phyloP scores from a whole-genome alignment of 1,140 invertebrate genomes.

The Tenebrio molitor region DNA sequence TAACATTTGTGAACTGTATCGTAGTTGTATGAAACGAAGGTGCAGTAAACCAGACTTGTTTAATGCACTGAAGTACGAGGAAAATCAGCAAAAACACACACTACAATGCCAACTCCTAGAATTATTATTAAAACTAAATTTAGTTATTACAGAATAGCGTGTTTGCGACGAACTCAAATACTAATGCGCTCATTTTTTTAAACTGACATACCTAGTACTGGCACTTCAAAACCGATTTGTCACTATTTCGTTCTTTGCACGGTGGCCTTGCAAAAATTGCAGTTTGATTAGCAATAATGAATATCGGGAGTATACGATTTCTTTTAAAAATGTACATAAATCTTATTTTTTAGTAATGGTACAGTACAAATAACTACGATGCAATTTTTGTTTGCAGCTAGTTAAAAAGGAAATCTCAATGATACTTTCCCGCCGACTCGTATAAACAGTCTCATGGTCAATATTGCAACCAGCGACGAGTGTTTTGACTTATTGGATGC shows the following conservation, averaged over 20 bases:
- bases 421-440: slow-evolving; percentile 40
- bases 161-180: neutral
- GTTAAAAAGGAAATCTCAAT: slow-evolving; percentile 46
- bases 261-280: too few relatives aligned
- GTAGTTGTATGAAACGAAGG: too few relatives aligned
- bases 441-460: slow-evolving; percentile 48
- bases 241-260: neutral
- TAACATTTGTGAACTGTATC: too few relatives aligned
- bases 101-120: neutral
- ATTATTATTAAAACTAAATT: slow-evolving; percentile 25
- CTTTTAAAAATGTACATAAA: neutral
- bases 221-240: slow-evolving; percentile 12
- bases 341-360: neutral
- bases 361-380: neutral
- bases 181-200: slow-evolving; percentile 12
- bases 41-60: too few relatives aligned
- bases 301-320: too few relatives aligned
- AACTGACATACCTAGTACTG: slow-evolving; percentile 11
- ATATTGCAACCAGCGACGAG: slow-evolving; percentile 38
- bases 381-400: slow-evolving; percentile 35
- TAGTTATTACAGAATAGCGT: slow-evolving; percentile 14
- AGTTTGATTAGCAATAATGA: too few relatives aligned
- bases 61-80: too few relatives aligned
- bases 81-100: too few relatives aligned
- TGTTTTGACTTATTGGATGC: slow-evolving; percentile 47